A percentile compares a stretch with the other conserved stretches of the same genome.
These are phyloP conservation scores for Marmota monax DNA, from an alignment of 2,113 vertebrate species.

Conservation along the genomic window DNA sequence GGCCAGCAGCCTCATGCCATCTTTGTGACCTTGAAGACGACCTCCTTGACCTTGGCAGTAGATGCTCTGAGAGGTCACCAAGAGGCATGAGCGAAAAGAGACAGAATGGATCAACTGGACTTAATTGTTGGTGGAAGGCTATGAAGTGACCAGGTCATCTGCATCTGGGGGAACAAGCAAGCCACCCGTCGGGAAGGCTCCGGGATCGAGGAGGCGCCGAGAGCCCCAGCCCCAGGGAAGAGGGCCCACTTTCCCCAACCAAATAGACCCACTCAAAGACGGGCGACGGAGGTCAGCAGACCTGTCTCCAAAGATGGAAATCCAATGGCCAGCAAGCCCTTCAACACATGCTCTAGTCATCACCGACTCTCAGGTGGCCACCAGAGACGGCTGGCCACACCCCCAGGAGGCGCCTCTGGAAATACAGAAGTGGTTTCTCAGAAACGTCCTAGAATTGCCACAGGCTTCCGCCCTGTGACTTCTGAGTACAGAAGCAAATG, in stretches of 20 bases:
- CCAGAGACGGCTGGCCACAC: not conserved
- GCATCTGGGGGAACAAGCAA: too few relatives aligned
- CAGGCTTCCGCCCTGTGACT: not conserved
- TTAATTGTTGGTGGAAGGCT: not conserved
- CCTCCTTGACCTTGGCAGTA: not conserved
- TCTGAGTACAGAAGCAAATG: not conserved
- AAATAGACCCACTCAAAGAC: not conserved
- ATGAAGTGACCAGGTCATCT: too few relatives aligned
- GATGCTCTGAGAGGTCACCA: not conserved
- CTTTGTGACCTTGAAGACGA: not conserved
- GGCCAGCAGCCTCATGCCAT: not conserved
- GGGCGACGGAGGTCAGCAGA: not conserved
- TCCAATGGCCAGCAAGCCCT: not conserved
- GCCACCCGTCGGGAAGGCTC: not conserved
- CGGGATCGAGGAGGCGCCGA: not conserved
- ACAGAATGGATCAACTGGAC: not conserved
- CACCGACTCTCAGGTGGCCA: not conserved
- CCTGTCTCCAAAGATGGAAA: not conserved
- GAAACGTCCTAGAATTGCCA: not conserved
- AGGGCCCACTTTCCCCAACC: too few relatives aligned
- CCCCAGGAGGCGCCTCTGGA: not conserved
- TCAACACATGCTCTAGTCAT: not conserved
- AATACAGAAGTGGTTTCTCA: not conserved
- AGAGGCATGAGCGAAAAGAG: not conserved
- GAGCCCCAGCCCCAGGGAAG: not conserved